These are phyloP conservation scores for Gephyroberyx darwinii DNA, from an alignment of 2,797 vertebrate species.

Conservation along the genomic window DNA sequence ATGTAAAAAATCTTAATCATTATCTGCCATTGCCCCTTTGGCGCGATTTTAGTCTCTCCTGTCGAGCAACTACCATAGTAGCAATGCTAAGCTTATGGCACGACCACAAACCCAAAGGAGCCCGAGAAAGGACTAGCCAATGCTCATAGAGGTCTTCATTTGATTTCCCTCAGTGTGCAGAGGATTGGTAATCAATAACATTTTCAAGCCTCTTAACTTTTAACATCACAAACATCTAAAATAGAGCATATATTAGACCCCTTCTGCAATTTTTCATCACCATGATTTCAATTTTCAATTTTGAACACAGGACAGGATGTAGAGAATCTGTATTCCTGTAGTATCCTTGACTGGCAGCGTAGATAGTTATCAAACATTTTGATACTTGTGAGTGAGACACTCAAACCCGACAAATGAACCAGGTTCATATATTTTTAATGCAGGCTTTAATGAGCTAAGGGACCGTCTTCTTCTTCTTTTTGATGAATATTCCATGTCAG, in stretches of 20 bases:
- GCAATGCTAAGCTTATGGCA: neutral
- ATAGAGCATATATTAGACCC: constrained; percentile 38
- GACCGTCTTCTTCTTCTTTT: constrained; percentile 47
- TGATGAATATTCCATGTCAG: constrained; percentile 64
- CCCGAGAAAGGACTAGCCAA: constrained; percentile 7
- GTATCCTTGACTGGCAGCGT: constrained; percentile 27
- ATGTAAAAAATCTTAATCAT: constrained; percentile 31
- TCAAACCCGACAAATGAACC: constrained; percentile 55
- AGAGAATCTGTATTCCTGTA: constrained; percentile 48
- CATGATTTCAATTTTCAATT: constrained; percentile 32
- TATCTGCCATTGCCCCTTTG: constrained; percentile 28
- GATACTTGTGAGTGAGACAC: constrained; percentile 47
- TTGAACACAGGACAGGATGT: constrained; percentile 6
- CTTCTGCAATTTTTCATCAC: constrained; percentile 38
- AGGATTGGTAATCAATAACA: constrained; percentile 59
- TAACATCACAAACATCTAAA: constrained; percentile 51
- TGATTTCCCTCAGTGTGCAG: constrained; percentile 42
- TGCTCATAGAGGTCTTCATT: constrained; percentile 21
- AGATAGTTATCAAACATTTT: constrained; percentile 59
- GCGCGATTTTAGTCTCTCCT: neutral
- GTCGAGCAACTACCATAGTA: neutral
- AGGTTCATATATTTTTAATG: constrained; percentile 65
- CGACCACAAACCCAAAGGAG: constrained; percentile 2
- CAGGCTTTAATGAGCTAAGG: constrained; percentile 58
- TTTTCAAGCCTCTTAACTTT: constrained; percentile 55